phyloP scores from a whole-genome alignment of 1,140 invertebrate genomes.

The Eupristina koningsbergeri region DNA sequence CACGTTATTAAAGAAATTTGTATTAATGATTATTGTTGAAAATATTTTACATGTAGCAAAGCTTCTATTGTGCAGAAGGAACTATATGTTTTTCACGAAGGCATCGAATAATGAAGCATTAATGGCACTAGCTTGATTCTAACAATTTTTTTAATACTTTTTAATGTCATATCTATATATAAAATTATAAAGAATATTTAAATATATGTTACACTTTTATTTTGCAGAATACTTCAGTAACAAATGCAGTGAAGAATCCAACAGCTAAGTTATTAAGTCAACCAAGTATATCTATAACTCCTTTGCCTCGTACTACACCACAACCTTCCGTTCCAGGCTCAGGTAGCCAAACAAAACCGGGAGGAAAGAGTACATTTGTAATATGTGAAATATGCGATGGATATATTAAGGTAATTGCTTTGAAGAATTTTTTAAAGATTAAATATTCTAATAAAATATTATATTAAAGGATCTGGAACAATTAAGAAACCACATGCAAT shows the following conservation, averaged over 20 bases:
- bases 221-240: slow-evolving; percentile 73
- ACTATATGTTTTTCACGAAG: slow-evolving; percentile 24
- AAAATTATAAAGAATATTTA: not conserved
- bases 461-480: slow-evolving; percentile 85
- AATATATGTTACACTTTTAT: slow-evolving; percentile 34
- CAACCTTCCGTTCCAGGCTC: slow-evolving; percentile 69
- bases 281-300: slow-evolving; percentile 93
- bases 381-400: slow-evolving; percentile 97
- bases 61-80: slow-evolving; percentile 17
- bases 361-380: slow-evolving; percentile 86
- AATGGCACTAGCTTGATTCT: slow-evolving; percentile 37
- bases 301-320: slow-evolving; percentile 80
- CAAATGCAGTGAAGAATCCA: slow-evolving; percentile 69
- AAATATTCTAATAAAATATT: not conserved
- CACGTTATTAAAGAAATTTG: not conserved
- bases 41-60: no score
- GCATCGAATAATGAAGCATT: slow-evolving; percentile 28
- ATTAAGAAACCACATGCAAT: slow-evolving; percentile 94
- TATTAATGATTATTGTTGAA: no score
- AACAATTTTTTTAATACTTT: slow-evolving; percentile 27
- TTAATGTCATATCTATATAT: slow-evolving; percentile 32
- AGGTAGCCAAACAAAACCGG: slow-evolving; percentile 71
- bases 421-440: not conserved
- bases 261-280: slow-evolving; percentile 78
- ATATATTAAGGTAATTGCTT: slow-evolving; percentile 83